Evolutionary conservation across 2,797 vertebrate species (phyloP), one percentile per base, ranked within the genome.

Genomic region (Micropoecilia bifurca): DNA sequence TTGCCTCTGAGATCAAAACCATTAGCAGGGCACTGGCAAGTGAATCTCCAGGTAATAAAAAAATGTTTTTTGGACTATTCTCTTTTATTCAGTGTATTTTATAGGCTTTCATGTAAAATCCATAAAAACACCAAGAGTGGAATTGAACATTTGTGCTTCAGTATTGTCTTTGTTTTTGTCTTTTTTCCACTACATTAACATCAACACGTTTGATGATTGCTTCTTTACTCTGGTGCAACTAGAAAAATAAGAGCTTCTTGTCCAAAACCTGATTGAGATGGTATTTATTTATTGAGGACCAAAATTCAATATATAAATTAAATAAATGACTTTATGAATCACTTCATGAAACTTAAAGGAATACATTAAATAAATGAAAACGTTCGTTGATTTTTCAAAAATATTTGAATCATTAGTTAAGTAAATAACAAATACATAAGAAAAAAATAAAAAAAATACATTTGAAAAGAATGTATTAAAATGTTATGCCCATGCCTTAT

Each of bases 41-140:
- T 3, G 95, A 95, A 87, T 86, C 91, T 77, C 85, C 90, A 94
- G 95, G 96, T 96, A 95, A 87, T 79, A 61, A 69, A 71, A 66
- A 39, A 5, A 28, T 28, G 0, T 5, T 2, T 75, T 59, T 71
- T n/a, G 43, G 4, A n/a, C 4, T 74, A 16, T 36, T 36, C 30
- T 10, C 3, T 48, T 41, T 59, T 9, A 6, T 71, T 73, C 46
- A 43, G 3, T 47, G 22, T 30, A 4, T 50, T 55, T 20, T 75
- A 46, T 46, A 7, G 45, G 0, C n/a, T 63, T 73, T n/a, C 5
- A 9, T 46, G 69, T 25, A 69, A 71, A 57, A 71, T 78, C 50
- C 28, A 46, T 45, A 71, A 20, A 43, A 78, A 45, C 20, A 46
- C 3, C 10, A 57, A 71, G 76, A 6, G 43, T 16, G 16, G 14